phyloP scores from a whole-genome alignment of 2,113 vertebrate genomes.

The Melanotaenia duboulayi region DNA sequence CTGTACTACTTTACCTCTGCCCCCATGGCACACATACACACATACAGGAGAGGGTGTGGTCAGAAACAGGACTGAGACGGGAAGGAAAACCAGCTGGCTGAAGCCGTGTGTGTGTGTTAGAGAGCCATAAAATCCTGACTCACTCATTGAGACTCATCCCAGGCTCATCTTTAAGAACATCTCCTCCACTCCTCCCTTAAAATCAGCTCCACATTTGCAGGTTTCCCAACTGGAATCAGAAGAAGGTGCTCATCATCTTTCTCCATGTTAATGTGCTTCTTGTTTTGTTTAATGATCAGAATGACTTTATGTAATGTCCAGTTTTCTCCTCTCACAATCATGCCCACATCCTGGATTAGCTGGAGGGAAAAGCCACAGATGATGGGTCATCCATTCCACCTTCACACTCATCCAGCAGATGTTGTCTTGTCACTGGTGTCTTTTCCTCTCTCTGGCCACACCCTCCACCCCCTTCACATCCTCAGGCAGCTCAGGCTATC shows the following conservation, averaged over 20 bases:
- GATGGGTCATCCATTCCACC: neutral
- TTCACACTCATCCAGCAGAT: slow-evolving; percentile 11
- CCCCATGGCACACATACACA: slow-evolving; percentile 28
- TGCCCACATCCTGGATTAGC: slow-evolving; percentile 25
- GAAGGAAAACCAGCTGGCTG: slow-evolving; percentile 8
- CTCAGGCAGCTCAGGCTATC: slow-evolving; percentile 34
- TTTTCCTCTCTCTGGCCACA: slow-evolving; percentile 75
- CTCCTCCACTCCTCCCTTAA: slow-evolving; percentile 20
- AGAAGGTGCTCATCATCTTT: slow-evolving; percentile 34
- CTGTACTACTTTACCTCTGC: slow-evolving; percentile 9
- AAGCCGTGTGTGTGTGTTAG: slow-evolving; percentile 23
- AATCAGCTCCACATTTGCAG: slow-evolving; percentile 49
- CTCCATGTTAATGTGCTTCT: neutral
- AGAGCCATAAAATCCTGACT: neutral
- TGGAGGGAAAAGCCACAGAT: neutral
- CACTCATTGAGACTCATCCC: slow-evolving; percentile 27
- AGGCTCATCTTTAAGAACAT: slow-evolving; percentile 7
- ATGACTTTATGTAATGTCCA: neutral
- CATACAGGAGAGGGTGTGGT: slow-evolving; percentile 54
- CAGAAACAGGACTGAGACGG: slow-evolving; percentile 67
- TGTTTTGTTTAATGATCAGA: neutral
- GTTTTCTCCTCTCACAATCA: neutral
- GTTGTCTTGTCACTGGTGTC: slow-evolving; percentile 53
- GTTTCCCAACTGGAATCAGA: slow-evolving; percentile 15
- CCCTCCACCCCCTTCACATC: slow-evolving; percentile 6